A percentile compares a stretch with the other conserved stretches of the same genome.
These are phyloP conservation scores for Grallaria varia DNA, from an alignment of 2,113 vertebrate genomes.

Conservation along the genomic window DNA sequence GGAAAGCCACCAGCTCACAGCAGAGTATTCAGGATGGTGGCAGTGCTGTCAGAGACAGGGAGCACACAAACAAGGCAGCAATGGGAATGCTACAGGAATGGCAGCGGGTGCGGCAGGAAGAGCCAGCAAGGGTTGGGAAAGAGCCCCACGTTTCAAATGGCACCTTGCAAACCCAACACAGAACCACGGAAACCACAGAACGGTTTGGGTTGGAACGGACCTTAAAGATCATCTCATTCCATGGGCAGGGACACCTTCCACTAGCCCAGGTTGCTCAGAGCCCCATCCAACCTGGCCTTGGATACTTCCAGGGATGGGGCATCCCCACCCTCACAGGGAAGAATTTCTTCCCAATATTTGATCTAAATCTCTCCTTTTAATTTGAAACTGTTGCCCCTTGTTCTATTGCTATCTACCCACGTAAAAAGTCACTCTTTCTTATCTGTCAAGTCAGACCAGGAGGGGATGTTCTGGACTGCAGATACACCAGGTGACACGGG, in stretches of 20 bases:
- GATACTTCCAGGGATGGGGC: not conserved
- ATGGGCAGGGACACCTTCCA: not conserved
- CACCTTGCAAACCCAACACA: not conserved
- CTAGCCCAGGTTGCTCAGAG: not conserved
- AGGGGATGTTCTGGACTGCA: not conserved
- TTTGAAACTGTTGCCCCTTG: not conserved
- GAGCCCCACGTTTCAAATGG: not conserved
- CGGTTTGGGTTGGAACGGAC: not conserved
- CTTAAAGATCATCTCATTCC: not conserved
- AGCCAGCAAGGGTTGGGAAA: not conserved
- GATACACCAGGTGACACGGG: not conserved
- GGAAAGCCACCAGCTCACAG: not conserved
- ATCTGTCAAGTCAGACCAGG: not conserved
- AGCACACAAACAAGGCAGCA: fast-evolving
- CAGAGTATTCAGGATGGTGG: not conserved
- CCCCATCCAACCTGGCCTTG: not conserved
- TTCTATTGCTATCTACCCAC: not conserved
- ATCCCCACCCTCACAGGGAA: not conserved
- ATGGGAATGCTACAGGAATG: fast-evolving
- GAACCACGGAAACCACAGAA: not conserved
- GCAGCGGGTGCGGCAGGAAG: too few relatives aligned
- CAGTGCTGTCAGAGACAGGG: fast-evolving
- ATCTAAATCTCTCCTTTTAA: not conserved
- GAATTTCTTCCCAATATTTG: not conserved
- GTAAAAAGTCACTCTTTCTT: not conserved